Conservation (phyloP, 2,888 invertebrate species). For the Isoperla grammatica region DNA sequence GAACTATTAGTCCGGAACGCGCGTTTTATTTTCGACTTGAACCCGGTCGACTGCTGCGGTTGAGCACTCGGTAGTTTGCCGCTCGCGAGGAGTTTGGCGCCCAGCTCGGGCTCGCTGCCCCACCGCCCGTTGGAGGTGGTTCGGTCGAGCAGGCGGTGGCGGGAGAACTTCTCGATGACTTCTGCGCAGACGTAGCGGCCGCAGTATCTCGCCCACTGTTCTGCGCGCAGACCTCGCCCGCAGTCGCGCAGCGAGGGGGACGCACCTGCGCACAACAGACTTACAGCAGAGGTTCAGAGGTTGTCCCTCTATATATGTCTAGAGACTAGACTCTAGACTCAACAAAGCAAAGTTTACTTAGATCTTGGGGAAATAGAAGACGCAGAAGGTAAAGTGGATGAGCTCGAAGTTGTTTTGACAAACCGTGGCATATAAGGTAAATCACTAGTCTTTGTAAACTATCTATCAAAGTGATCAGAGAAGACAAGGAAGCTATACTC, state of each 20-base stretch:
- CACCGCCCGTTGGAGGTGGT: constrained; percentile 51
- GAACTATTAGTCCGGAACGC: constrained; percentile 50
- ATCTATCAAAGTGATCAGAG: no score
- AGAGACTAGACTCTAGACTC: no score
- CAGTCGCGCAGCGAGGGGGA: constrained; percentile 62
- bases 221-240: constrained; percentile 61
- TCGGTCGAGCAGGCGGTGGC: constrained; percentile 52
- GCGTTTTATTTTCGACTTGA: constrained; percentile 51
- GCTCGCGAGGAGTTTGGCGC: constrained; percentile 39
- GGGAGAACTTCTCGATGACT: constrained; percentile 61
- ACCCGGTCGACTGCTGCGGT: constrained; percentile 39
- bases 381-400: no score
- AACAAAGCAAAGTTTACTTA: no score
- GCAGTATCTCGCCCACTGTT: constrained; percentile 70
- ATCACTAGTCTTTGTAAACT: no score
- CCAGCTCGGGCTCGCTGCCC: constrained; percentile 57
- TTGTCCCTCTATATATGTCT: no score
- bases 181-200: constrained; percentile 65
- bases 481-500: no score
- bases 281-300: no score
- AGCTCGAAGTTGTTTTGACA: no score
- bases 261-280: no score
- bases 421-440: no score
- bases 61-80: constrained; percentile 21
- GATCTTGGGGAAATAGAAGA: no score